Percentiles rank a stretch among this genome's conserved stretches.
These are phyloP conservation scores for Phengaris alcon DNA, from an alignment of 2,888 invertebrate species.

Conservation along the genomic window DNA sequence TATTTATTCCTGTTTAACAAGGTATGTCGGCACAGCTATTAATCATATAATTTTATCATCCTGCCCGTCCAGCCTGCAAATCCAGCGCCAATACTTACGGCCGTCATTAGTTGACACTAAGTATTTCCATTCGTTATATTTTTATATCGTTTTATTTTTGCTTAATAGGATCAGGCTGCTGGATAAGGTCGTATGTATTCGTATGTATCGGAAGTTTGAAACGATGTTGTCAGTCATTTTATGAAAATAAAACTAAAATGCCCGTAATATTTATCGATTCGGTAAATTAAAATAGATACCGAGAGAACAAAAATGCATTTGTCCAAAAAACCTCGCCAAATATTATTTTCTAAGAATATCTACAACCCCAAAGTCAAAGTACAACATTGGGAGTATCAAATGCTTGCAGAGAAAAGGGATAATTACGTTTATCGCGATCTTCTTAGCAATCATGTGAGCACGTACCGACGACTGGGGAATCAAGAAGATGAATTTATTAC, in stretches of 20 bases:
- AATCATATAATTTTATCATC: too few species aligned
- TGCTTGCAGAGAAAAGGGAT: conserved; percentile 69
- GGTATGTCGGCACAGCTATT: too few species aligned
- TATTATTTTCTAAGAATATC: conserved; percentile 67
- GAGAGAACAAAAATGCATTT: conserved; percentile 56
- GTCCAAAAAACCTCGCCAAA: conserved; percentile 68
- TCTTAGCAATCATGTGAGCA: conserved; percentile 69
- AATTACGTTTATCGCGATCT: conserved; percentile 70
- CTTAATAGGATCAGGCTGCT: too few species aligned
- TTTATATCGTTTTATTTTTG: too few species aligned
- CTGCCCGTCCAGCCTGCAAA: too few species aligned
- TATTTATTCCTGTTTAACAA: too few species aligned
- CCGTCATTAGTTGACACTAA: too few species aligned
- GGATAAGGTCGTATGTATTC: too few species aligned
- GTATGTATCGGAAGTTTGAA: too few species aligned
- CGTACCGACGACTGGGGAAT: conserved; percentile 67
- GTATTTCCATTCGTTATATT: too few species aligned
- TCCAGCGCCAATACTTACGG: too few species aligned
- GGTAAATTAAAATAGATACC: background rate
- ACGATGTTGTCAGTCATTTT: background rate
- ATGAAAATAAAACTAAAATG: background rate
- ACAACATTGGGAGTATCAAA: conserved; percentile 66
- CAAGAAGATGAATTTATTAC: conserved; percentile 62
- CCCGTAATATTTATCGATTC: too few species aligned
- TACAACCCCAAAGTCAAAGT: conserved; percentile 65